Conservation (phyloP, 2,888 invertebrate species). For the Gryllus longicercus region DNA sequence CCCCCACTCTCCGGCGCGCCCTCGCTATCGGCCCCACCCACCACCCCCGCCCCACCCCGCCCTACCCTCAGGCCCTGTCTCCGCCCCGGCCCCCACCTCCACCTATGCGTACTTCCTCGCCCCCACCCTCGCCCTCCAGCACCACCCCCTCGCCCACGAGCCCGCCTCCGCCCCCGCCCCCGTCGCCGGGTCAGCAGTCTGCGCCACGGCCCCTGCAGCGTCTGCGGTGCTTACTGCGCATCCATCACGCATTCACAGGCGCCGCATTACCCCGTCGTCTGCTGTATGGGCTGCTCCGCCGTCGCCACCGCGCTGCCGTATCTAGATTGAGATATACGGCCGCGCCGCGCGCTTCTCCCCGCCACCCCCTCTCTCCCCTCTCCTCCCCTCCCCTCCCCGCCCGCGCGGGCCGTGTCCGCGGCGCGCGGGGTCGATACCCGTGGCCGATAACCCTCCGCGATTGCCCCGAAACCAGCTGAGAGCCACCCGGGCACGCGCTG, state of each 20-base stretch:
- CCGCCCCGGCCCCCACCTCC: too few species aligned
- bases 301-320: not conserved
- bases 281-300: not conserved
- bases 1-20: too few species aligned
- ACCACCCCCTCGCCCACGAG: too few species aligned
- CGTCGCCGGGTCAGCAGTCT: not conserved
- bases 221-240: constrained; percentile 1
- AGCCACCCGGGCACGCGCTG: not conserved
- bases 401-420: not conserved
- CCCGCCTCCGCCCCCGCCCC: too few species aligned
- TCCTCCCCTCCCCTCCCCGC: not conserved
- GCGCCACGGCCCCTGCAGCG: not conserved
- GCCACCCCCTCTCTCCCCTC: not conserved
- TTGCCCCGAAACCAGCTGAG: not conserved
- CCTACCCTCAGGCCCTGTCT: too few species aligned
- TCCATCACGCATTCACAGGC: constrained; percentile 5
- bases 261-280: not conserved
- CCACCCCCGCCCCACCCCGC: too few species aligned
- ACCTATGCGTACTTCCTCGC: too few species aligned
- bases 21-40: too few species aligned
- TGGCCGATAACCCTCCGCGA: not conserved
- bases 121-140: too few species aligned
- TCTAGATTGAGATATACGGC: constrained; percentile 17
- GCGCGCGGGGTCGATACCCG: not conserved
- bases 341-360: not conserved